Percentiles rank a stretch among this genome's conserved stretches.
Conservation (phyloP, 2,113 vertebrate species). For the Eurystomus gularis region DNA sequence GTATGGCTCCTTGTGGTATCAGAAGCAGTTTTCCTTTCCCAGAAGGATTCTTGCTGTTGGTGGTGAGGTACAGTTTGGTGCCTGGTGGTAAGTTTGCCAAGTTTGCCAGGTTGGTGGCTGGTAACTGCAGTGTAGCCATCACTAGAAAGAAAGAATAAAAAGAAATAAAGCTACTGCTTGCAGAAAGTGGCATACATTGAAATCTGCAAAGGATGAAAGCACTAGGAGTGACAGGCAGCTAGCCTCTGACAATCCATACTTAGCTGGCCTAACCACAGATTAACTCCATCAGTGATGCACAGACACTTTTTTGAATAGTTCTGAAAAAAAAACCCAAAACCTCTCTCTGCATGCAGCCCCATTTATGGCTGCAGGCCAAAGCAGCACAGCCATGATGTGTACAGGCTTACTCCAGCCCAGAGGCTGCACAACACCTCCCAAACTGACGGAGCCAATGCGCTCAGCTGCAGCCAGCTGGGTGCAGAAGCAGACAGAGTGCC, state of each 20-base stretch:
- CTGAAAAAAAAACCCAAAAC: neutral
- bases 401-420: neutral
- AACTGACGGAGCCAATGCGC: neutral
- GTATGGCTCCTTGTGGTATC: conserved; percentile 96
- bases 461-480: neutral
- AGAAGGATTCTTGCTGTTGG: conserved; percentile 97
- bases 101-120: conserved; percentile 95
- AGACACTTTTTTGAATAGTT: neutral
- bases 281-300: neutral
- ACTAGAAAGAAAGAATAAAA: conserved; percentile 75
- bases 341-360: neutral
- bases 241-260: neutral
- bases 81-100: conserved; percentile 95
- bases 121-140: conserved; percentile 96
- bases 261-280: neutral
- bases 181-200: neutral
- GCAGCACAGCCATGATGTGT: neutral
- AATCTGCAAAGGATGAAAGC: neutral
- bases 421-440: neutral
- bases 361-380: neutral
- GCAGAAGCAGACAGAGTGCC: neutral
- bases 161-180: neutral
- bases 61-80: conserved; percentile 97
- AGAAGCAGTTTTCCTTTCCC: conserved; percentile 97
- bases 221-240: neutral